phyloP scores from a whole-genome alignment of 1,140 invertebrate genomes.

The Panulirus ornatus region DNA sequence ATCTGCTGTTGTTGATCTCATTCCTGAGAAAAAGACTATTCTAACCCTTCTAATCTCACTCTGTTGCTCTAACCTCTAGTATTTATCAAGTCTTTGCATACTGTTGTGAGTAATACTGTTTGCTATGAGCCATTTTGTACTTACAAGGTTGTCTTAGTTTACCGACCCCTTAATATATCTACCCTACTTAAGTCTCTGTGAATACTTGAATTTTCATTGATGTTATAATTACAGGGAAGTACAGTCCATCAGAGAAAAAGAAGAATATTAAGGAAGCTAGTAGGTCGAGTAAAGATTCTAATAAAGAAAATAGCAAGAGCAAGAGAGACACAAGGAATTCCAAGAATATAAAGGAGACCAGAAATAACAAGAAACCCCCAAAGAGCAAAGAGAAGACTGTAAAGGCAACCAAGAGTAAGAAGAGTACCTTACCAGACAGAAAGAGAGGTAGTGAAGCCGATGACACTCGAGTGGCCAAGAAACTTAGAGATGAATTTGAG shows the following conservation, averaged over 20 bases:
- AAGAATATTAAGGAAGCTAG: constrained; percentile 18
- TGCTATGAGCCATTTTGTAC: too few relatives aligned
- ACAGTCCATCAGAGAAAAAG: constrained; percentile 37
- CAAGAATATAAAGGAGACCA: not conserved
- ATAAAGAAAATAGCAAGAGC: constrained; percentile 27
- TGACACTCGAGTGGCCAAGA: constrained; percentile 32
- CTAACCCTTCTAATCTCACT: too few relatives aligned
- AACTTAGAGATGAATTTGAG: constrained; percentile 23
- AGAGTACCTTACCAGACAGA: not conserved
- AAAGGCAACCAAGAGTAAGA: constrained; percentile 39
- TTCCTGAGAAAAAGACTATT: too few relatives aligned
- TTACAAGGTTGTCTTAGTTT: too few relatives aligned
- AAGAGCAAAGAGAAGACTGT: constrained; percentile 3
- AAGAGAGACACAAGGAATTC: not conserved
- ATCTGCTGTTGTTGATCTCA: too few relatives aligned
- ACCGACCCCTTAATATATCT: too few relatives aligned
- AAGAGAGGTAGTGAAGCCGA: constrained; percentile 61
- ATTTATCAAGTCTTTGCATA: too few relatives aligned
- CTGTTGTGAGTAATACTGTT: too few relatives aligned
- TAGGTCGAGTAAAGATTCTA: constrained; percentile 31
- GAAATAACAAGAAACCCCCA: constrained; percentile 34
- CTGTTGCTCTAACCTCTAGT: too few relatives aligned
- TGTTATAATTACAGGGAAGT: constrained; percentile 32
- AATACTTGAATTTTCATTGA: not conserved
- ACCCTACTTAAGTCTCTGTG: too few relatives aligned